Conservation (phyloP, 1,140 invertebrate species). For the Orius insidiosus region DNA sequence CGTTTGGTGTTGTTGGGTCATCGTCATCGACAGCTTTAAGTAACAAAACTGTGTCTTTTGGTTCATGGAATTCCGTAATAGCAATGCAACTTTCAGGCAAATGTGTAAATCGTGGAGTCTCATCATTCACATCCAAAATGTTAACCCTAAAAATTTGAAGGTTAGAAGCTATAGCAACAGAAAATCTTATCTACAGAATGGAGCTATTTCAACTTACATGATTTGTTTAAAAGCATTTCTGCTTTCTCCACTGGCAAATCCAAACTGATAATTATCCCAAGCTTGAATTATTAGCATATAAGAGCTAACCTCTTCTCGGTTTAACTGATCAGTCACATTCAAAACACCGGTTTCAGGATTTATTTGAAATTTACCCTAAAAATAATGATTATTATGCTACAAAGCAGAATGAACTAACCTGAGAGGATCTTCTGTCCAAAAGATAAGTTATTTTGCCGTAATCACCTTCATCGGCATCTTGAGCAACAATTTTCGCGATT, state of each 20-base stretch:
- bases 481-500: conserved; percentile 55
- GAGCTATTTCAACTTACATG: too few species aligned
- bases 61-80: conserved; percentile 75
- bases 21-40: conserved; percentile 66
- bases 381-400: conserved; percentile 12
- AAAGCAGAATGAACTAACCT: conserved; percentile 29
- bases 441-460: conserved; percentile 82
- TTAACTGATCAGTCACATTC: conserved; percentile 59
- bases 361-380: conserved; percentile 62
- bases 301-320: conserved; percentile 55
- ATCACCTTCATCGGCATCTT: conserved; percentile 70
- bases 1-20: conserved; percentile 60
- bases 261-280: conserved; percentile 89
- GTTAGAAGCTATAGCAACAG: neutral
- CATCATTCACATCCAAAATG: conserved; percentile 72
- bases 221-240: conserved; percentile 84
- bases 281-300: conserved; percentile 79
- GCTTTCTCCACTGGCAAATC: conserved; percentile 74
- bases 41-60: conserved; percentile 52
- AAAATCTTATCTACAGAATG: too few species aligned
- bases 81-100: conserved; percentile 41
- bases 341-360: conserved; percentile 68
- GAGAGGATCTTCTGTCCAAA: conserved; percentile 65
- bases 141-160: conserved; percentile 34
- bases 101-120: conserved; percentile 46